A percentile compares a stretch with the other conserved stretches of the same genome.
Evolutionary conservation across 1,140 invertebrate species (phyloP).

Genomic region (Holotrichia oblita): DNA sequence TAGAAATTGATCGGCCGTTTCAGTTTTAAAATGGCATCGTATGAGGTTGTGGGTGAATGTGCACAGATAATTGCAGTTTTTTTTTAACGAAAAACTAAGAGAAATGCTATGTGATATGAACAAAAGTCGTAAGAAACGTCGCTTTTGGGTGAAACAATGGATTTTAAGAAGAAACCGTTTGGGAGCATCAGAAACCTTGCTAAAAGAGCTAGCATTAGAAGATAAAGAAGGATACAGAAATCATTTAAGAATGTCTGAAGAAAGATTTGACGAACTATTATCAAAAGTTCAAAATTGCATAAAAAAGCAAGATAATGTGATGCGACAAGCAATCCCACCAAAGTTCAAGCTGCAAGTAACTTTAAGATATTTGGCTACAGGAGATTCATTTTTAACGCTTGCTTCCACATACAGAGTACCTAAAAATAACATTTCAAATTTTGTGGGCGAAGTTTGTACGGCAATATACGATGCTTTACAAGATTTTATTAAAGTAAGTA

Average conservation of each 20-base stretch:
- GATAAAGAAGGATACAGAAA: constrained; percentile 49
- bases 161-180: constrained; percentile 49
- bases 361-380: constrained; percentile 41
- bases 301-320: constrained; percentile 54
- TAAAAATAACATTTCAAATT: constrained; percentile 51
- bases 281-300: constrained; percentile 49
- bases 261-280: constrained; percentile 50
- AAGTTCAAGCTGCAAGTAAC: constrained; percentile 41
- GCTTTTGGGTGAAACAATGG: constrained; percentile 49
- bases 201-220: constrained; percentile 47
- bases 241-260: constrained; percentile 50
- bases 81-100: constrained; percentile 50
- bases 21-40: constrained; percentile 48
- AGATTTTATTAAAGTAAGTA: constrained; percentile 51
- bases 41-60: constrained; percentile 47
- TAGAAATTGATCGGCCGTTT: constrained; percentile 40
- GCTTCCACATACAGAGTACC: constrained; percentile 45
- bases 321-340: constrained; percentile 41
- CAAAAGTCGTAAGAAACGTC: constrained; percentile 49
- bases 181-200: constrained; percentile 47
- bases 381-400: constrained; percentile 41
- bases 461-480: constrained; percentile 48
- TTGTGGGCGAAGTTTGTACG: constrained; percentile 45
- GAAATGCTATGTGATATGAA: constrained; percentile 46
- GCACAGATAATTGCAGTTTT: constrained; percentile 45